Conservation (phyloP, 2,113 vertebrate species). For the Orcinus orca region DNA sequence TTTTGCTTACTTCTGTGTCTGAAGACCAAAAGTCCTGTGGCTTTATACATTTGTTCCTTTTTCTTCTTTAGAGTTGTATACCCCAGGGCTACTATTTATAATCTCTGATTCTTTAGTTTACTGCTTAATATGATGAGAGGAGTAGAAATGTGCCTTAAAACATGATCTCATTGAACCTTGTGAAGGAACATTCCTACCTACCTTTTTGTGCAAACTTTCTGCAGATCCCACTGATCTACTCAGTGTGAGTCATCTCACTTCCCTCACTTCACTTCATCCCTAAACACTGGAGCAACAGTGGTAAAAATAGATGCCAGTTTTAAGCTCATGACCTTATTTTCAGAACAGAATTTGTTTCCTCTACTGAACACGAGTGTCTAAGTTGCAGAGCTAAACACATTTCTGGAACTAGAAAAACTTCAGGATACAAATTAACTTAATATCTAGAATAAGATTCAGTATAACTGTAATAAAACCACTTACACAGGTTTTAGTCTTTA, state of each 20-base stretch:
- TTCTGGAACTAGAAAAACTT: background rate
- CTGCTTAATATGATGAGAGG: background rate
- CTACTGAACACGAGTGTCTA: background rate
- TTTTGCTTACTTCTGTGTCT: background rate
- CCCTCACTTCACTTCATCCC: background rate
- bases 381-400: background rate
- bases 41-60: background rate
- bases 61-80: background rate
- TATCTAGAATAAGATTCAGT: background rate
- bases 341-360: background rate
- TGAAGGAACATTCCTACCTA: background rate
- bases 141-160: background rate
- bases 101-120: background rate
- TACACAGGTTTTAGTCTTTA: background rate
- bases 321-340: background rate
- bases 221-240: background rate
- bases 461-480: background rate
- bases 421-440: background rate
- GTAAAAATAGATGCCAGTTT: background rate
- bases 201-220: background rate
- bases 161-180: background rate
- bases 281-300: background rate
- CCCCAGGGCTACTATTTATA: background rate
- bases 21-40: background rate
- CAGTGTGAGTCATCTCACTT: background rate